Conservation (phyloP, 2,797 vertebrate genomes). For the Sebastes matsubarae region DNA sequence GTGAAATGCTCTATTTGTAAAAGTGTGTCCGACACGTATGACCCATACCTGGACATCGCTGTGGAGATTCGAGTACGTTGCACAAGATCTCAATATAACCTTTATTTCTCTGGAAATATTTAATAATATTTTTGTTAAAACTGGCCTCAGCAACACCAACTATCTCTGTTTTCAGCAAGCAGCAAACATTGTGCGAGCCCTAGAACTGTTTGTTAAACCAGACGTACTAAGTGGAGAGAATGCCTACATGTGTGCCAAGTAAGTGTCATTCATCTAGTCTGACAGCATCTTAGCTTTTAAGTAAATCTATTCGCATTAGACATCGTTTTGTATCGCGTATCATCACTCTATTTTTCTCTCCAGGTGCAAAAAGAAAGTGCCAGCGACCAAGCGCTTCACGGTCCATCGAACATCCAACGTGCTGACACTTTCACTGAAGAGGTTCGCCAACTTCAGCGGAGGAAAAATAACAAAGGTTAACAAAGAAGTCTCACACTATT, state of each 20-base stretch:
- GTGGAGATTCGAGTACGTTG: conserved; percentile 91
- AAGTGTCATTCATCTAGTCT: conserved; percentile 55
- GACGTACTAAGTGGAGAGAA: conserved; percentile 95
- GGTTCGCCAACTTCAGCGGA: conserved; percentile 92
- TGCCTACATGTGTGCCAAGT: conserved; percentile 97
- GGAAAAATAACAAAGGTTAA: conserved; percentile 95
- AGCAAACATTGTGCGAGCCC: conserved; percentile 88
- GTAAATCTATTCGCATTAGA: neutral
- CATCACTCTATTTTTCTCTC: neutral
- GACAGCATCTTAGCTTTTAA: neutral
- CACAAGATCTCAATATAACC: neutral
- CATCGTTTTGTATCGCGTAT: neutral
- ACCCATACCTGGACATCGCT: conserved; percentile 93
- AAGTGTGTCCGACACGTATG: conserved; percentile 94
- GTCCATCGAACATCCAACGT: conserved; percentile 93
- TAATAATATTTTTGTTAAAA: neutral
- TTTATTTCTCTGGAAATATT: neutral
- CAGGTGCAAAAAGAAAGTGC: conserved; percentile 97
- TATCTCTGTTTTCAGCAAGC: conserved; percentile 83
- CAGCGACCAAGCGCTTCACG: conserved; percentile 93
- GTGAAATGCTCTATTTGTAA: conserved; percentile 94
- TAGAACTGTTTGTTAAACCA: conserved; percentile 94
- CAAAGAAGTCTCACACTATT: neutral
- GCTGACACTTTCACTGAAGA: conserved; percentile 93
- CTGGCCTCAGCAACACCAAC: neutral